Conservation (phyloP, 2,113 vertebrate genomes). For the Zeus faber region DNA sequence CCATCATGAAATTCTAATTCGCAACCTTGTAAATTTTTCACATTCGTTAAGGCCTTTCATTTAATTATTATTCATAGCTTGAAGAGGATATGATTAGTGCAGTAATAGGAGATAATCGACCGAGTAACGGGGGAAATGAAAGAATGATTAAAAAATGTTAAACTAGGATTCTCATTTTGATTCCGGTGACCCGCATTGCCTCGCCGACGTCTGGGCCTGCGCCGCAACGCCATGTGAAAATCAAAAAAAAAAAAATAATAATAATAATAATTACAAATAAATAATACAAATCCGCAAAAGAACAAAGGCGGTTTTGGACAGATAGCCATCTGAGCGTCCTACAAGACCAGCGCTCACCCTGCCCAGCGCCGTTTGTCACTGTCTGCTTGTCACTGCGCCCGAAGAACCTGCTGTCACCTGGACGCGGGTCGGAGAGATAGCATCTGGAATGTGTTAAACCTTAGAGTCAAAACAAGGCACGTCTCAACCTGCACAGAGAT, state of each 20-base stretch:
- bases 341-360: conserved; percentile 31
- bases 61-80: conserved; percentile 65
- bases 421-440: conserved; percentile 26
- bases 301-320: conserved; percentile 14
- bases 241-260: neutral
- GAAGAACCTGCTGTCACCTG: conserved; percentile 27
- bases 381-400: conserved; percentile 48
- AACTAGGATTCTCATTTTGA: conserved; percentile 38
- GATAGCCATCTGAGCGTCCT: conserved; percentile 19
- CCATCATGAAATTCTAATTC: conserved; percentile 51
- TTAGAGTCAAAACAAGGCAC: conserved; percentile 61
- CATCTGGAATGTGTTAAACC: conserved; percentile 69
- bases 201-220: too few species aligned
- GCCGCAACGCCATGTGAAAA: neutral
- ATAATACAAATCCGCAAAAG: conserved; percentile 22
- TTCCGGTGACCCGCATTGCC: conserved; percentile 17
- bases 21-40: conserved; percentile 39
- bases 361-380: conserved; percentile 42
- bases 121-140: conserved; percentile 60
- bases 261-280: too few species aligned
- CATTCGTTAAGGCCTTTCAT: conserved; percentile 54
- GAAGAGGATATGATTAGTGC: conserved; percentile 55
- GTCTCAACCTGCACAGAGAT: conserved; percentile 43
- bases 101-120: conserved; percentile 51
- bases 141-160: conserved; percentile 53